Percentiles rank a stretch among this genome's conserved stretches.
phyloP scores from a whole-genome alignment of 2,113 vertebrate species.

The Artemisiospiza belli region DNA sequence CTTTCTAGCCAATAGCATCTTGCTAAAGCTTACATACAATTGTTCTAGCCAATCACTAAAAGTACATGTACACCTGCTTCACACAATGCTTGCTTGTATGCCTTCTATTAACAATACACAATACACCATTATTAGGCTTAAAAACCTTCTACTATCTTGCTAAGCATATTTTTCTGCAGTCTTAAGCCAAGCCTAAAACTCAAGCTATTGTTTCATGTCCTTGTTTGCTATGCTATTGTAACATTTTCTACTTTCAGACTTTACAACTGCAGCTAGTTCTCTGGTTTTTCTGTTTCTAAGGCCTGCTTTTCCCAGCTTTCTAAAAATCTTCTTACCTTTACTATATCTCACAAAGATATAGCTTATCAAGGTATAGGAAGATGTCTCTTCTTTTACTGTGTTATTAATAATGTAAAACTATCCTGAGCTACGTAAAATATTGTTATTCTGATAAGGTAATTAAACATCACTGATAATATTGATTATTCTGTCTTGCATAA shows the following conservation, averaged over 20 bases:
- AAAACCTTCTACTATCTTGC: background rate
- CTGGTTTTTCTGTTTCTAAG: background rate
- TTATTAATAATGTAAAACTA: background rate
- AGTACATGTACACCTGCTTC: background rate
- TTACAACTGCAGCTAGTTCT: background rate
- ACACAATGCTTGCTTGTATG: background rate
- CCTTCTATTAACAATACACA: background rate
- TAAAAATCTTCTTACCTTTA: background rate
- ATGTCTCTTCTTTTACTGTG: background rate
- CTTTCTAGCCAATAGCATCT: background rate
- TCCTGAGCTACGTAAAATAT: background rate
- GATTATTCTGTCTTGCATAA: background rate
- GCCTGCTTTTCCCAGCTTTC: background rate
- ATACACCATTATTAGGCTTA: background rate
- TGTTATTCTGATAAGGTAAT: background rate
- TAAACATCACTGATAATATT: background rate
- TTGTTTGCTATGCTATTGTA: background rate
- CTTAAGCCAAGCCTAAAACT: background rate
- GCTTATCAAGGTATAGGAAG: background rate
- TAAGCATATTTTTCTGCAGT: background rate
- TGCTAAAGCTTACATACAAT: background rate
- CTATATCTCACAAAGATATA: background rate
- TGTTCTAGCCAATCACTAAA: background rate
- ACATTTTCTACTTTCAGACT: background rate
- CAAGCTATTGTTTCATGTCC: background rate